phyloP scores from a whole-genome alignment of 2,888 invertebrate species.

The Pterostichus niger region DNA sequence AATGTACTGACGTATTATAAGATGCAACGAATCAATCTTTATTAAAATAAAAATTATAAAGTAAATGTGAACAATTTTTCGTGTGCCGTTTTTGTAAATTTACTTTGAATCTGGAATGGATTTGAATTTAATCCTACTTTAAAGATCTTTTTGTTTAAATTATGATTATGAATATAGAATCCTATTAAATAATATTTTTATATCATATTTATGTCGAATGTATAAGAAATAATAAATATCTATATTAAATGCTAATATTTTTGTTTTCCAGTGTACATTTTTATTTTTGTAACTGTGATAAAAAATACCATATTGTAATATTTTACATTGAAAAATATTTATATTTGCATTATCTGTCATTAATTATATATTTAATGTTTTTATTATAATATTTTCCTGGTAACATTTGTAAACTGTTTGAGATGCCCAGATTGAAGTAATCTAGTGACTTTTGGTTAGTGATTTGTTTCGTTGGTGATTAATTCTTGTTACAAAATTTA shows the following conservation, averaged over 20 bases:
- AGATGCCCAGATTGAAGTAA: neutral
- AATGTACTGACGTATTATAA: too few species aligned
- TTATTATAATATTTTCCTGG: too few species aligned
- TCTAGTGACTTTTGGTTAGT: slow-evolving; percentile 31
- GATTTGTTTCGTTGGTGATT: slow-evolving; percentile 30
- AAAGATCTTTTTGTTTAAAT: neutral
- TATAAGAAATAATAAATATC: slow-evolving; percentile 26
- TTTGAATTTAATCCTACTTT: neutral
- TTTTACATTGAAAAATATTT: too few species aligned
- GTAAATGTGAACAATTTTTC: slow-evolving; percentile 1
- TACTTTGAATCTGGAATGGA: neutral
- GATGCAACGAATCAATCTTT: too few species aligned
- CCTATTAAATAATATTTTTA: slow-evolving; percentile 43
- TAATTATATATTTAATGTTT: too few species aligned
- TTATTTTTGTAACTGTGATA: too few species aligned
- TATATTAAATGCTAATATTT: neutral
- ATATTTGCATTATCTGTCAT: too few species aligned
- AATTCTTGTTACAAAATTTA: slow-evolving; percentile 20
- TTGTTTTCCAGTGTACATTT: neutral
- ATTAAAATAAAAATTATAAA: neutral
- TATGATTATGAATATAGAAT: slow-evolving; percentile 8
- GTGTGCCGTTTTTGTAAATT: neutral
- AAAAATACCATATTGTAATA: too few species aligned
- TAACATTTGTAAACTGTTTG: neutral
- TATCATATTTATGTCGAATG: slow-evolving; percentile 36